These are phyloP conservation scores for Nomada flava DNA, from an alignment of 2,888 invertebrate species.

Conservation along the genomic window DNA sequence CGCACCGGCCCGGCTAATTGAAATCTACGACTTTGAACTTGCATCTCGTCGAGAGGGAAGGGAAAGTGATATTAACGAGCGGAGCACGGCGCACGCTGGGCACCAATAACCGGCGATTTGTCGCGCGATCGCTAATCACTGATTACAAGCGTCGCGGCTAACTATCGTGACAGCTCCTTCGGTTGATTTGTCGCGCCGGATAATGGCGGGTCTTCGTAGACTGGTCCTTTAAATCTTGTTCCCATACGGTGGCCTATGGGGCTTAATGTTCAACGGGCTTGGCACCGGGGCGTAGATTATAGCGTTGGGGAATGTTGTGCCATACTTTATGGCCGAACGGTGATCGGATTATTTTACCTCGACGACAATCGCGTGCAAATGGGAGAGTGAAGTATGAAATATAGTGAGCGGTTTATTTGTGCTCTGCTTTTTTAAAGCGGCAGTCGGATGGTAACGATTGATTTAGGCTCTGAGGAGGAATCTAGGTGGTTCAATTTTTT, in stretches of 20 bases:
- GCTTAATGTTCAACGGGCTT: neutral
- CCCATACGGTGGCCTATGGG: neutral
- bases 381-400: too few species aligned
- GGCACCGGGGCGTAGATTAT: neutral
- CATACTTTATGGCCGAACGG: neutral
- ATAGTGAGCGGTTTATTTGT: too few species aligned
- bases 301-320: neutral
- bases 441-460: too few species aligned
- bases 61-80: constrained; percentile 60
- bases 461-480: too few species aligned
- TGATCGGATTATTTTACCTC: too few species aligned
- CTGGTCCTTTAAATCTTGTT: constrained; percentile 9
- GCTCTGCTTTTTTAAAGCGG: too few species aligned
- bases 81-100: constrained; percentile 21
- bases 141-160: constrained; percentile 62
- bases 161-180: constrained; percentile 44
- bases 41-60: constrained; percentile 33
- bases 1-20: constrained; percentile 74
- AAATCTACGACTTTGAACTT: constrained; percentile 82
- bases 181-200: constrained; percentile 48
- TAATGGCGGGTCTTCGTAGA: neutral
- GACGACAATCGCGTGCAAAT: too few species aligned
- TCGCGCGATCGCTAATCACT: constrained; percentile 69
- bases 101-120: constrained; percentile 62
- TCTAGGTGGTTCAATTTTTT: too few species aligned